Conservation (phyloP, 1,140 invertebrate genomes). For the Trichoplusia ni region DNA sequence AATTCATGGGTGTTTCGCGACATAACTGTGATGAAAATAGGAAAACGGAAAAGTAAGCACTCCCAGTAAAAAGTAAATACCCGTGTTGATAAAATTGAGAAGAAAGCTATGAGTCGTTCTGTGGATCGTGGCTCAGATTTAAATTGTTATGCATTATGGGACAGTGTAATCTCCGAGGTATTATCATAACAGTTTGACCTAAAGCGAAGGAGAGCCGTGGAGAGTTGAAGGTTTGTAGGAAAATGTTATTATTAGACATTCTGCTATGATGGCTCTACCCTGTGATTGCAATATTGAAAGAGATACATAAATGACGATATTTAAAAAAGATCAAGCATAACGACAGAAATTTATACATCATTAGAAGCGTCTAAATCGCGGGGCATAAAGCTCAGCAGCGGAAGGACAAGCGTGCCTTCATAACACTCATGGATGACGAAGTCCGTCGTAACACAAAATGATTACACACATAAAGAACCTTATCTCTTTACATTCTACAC, state of each 20-base stretch:
- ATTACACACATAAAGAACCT: slow-evolving; percentile 79
- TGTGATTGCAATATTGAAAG: too few relatives aligned
- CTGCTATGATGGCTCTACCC: too few relatives aligned
- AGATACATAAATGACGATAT: neutral
- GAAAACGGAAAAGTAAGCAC: slow-evolving; percentile 44
- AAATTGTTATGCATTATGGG: slow-evolving; percentile 35
- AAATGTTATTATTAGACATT: neutral
- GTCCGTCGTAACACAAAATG: slow-evolving; percentile 76
- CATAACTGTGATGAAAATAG: slow-evolving; percentile 43
- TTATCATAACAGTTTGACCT: neutral
- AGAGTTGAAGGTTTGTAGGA: neutral
- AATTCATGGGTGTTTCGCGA: slow-evolving; percentile 52
- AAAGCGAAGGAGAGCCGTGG: too few relatives aligned
- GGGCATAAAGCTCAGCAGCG: slow-evolving; percentile 49
- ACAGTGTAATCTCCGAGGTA: slow-evolving; percentile 26
- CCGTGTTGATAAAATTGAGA: slow-evolving; percentile 37
- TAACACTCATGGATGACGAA: slow-evolving; percentile 72
- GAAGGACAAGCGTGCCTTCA: slow-evolving; percentile 59
- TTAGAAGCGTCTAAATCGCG: slow-evolving; percentile 25
- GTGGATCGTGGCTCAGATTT: slow-evolving; percentile 29
- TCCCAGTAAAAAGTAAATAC: slow-evolving; percentile 44
- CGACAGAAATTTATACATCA: too few relatives aligned
- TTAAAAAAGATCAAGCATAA: too few relatives aligned
- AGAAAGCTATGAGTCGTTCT: slow-evolving; percentile 22
- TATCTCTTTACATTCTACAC: slow-evolving; percentile 77